Conservation (phyloP, 1,140 invertebrate genomes). For the Drosophila takahashii region DNA sequence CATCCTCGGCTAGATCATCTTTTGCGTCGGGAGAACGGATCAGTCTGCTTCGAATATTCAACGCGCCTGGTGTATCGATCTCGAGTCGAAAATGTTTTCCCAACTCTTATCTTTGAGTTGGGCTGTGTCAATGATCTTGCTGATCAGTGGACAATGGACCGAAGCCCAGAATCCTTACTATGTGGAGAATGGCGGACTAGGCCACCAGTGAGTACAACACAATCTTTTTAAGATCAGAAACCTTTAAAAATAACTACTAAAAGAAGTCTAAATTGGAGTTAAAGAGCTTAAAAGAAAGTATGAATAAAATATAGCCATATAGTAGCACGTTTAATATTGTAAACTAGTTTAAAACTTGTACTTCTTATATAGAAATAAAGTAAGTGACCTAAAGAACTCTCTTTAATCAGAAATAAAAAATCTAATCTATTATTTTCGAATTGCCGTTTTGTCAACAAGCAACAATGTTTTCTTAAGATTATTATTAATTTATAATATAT, state of each 20-base stretch:
- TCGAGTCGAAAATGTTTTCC: constrained; percentile 30
- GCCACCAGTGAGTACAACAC: background rate
- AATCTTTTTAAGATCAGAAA: background rate
- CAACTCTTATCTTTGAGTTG: constrained; percentile 49
- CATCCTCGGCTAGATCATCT: background rate
- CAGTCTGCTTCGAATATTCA: constrained; percentile 49
- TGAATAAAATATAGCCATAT: no score
- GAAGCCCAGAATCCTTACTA: constrained; percentile 35
- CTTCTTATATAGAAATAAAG: background rate
- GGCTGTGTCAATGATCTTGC: constrained; percentile 36
- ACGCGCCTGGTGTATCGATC: constrained; percentile 1
- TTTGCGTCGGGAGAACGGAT: background rate
- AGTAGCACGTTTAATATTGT: no score
- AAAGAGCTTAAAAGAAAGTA: no score
- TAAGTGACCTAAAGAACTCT: background rate
- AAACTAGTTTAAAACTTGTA: no score
- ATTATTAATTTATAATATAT: background rate
- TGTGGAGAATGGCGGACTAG: constrained; percentile 16
- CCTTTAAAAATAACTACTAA: no score
- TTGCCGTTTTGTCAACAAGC: no score
- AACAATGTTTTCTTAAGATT: background rate
- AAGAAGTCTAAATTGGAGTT: no score
- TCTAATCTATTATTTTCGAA: background rate
- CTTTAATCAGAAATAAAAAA: background rate
- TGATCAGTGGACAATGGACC: constrained; percentile 45